Percentiles rank a stretch among this genome's conserved stretches.
phyloP scores from a whole-genome alignment of 2,113 vertebrate genomes.

The Pituophis catenifer region DNA sequence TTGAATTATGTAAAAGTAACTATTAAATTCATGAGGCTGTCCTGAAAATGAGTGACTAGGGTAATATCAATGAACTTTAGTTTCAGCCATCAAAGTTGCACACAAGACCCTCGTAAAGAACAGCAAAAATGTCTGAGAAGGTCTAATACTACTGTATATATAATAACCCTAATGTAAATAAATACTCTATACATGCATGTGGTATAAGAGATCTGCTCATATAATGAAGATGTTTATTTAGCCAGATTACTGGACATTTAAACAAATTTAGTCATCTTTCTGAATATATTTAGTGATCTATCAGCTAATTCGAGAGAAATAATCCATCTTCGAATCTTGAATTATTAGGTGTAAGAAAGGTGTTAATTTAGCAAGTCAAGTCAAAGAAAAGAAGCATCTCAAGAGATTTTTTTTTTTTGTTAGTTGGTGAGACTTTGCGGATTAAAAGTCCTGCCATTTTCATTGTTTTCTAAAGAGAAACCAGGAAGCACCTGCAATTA shows the following conservation, averaged over 20 bases:
- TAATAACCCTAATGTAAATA: not conserved
- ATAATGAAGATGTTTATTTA: not conserved
- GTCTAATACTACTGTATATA: not conserved
- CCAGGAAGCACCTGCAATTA: not conserved
- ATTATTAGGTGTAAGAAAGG: not conserved
- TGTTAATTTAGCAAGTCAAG: not conserved
- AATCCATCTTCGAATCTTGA: not conserved
- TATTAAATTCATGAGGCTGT: not conserved
- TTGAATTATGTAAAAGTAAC: not conserved
- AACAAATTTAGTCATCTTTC: not conserved
- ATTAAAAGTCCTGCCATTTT: not conserved
- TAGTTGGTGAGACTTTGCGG: not conserved
- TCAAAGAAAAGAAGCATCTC: not conserved
- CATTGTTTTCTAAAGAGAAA: not conserved
- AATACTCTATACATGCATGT: not conserved
- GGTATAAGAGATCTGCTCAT: not conserved
- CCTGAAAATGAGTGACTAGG: not conserved
- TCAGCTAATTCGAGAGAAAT: not conserved
- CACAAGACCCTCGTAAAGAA: not conserved
- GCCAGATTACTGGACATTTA: not conserved
- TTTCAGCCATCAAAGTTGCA: not conserved
- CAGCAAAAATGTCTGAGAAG: not conserved
- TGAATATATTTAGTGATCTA: not conserved
- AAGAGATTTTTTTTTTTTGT: not conserved
- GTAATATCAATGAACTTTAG: not conserved